These are phyloP conservation scores for Spisula solida DNA, from an alignment of 2,888 invertebrate genomes.

Conservation along the genomic window DNA sequence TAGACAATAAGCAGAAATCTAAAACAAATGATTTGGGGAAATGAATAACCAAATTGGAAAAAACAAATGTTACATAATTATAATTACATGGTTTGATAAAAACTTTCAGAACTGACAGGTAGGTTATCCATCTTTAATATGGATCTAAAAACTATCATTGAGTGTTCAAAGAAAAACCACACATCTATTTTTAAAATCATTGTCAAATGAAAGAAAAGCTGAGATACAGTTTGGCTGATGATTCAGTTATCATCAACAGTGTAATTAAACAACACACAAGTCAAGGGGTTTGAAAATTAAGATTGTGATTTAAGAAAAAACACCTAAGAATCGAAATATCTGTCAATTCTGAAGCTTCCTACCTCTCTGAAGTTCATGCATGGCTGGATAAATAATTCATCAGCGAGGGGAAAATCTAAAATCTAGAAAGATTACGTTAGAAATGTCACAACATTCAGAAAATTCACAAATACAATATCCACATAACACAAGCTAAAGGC, in stretches of 20 bases:
- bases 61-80: neutral
- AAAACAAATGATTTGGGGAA: neutral
- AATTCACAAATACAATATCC: constrained; percentile 2
- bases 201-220: too few species aligned
- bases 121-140: too few species aligned
- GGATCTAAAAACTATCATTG: too few species aligned
- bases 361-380: neutral
- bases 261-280: too few species aligned
- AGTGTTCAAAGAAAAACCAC: too few species aligned
- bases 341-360: neutral
- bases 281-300: too few species aligned
- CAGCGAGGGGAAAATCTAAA: constrained; percentile 8
- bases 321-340: neutral
- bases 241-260: too few species aligned
- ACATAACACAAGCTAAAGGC: neutral
- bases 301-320: too few species aligned
- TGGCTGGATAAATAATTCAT: neutral
- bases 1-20: neutral
- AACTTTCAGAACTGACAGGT: neutral
- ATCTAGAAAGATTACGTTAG: constrained; percentile 16
- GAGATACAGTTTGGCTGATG: too few species aligned
- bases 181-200: too few species aligned
- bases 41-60: neutral
- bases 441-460: constrained; percentile 1
- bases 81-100: neutral